Evolutionary conservation across 2,888 invertebrate species (phyloP).

Genomic region (Nephrotoma appendiculata): DNA sequence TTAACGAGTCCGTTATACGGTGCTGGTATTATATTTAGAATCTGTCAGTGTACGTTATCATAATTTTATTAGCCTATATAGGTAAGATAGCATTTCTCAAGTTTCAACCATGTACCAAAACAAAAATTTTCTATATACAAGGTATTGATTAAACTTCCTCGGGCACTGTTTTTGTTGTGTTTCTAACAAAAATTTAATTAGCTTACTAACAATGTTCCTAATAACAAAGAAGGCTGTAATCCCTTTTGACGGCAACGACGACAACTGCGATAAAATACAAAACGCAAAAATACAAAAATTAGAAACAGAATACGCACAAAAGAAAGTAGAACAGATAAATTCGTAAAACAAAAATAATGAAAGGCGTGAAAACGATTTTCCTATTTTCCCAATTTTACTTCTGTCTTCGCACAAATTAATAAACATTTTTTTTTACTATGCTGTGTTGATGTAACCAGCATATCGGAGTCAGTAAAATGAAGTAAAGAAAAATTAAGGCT

Average conservation of each 20-base stretch:
- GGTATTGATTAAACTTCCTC: not conserved
- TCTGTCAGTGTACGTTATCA: not conserved
- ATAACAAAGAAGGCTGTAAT: not conserved
- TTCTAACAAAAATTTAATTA: not conserved
- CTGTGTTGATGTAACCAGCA: not conserved
- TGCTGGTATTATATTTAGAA: not conserved
- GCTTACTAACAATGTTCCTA: not conserved
- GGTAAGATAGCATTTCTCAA: not conserved
- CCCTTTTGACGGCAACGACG: not conserved
- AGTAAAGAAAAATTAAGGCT: not conserved
- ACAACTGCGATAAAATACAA: not conserved
- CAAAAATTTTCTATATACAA: not conserved
- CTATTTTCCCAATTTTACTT: not conserved
- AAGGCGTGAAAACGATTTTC: not conserved
- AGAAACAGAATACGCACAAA: not conserved
- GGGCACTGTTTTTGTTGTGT: not conserved
- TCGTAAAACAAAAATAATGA: not conserved
- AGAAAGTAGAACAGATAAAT: too few species aligned
- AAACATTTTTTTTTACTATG: not conserved
- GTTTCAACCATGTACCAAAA: not conserved
- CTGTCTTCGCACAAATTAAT: not conserved
- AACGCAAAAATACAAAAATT: not conserved
- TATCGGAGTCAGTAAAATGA: not conserved
- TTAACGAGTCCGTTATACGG: not conserved
- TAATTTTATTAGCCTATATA: not conserved